A percentile compares a stretch with the other conserved stretches of the same genome.
These are phyloP conservation scores for Nymphalis polychloros DNA, from an alignment of 2,888 invertebrate genomes.

Conservation along the genomic window DNA sequence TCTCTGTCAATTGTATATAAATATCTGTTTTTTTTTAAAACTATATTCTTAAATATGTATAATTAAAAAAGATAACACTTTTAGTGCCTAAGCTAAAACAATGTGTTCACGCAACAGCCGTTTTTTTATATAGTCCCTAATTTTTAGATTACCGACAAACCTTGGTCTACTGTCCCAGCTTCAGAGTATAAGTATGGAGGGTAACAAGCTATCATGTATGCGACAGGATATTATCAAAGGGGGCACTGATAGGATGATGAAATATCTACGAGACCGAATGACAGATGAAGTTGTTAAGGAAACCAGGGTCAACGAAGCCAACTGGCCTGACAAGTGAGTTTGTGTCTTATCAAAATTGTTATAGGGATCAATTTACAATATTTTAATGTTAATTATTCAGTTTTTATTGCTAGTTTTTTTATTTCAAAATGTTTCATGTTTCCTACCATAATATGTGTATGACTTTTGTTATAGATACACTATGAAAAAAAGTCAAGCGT, in stretches of 20 bases:
- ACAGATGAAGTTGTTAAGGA: slow-evolving; percentile 69
- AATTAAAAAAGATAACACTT: too few species aligned
- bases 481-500: slow-evolving; percentile 73
- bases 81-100: too few species aligned
- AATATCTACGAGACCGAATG: slow-evolving; percentile 86
- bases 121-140: neutral
- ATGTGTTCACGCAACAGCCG: neutral
- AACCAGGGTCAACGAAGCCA: slow-evolving; percentile 55
- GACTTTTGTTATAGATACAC: slow-evolving; percentile 59
- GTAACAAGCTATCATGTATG: slow-evolving; percentile 91
- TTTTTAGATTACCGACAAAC: slow-evolving; percentile 67
- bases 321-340: slow-evolving; percentile 82
- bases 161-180: slow-evolving; percentile 86
- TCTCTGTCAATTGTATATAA: too few species aligned
- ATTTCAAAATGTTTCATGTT: neutral
- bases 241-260: slow-evolving; percentile 91
- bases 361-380: neutral
- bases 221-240: slow-evolving; percentile 91
- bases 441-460: too few species aligned
- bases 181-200: slow-evolving; percentile 91
- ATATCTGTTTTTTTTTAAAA: too few species aligned
- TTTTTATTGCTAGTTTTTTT: neutral
- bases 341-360: neutral
- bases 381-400: neutral
- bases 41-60: too few species aligned